phyloP scores from a whole-genome alignment of 2,113 vertebrate genomes.

The Microtus richardsoni region DNA sequence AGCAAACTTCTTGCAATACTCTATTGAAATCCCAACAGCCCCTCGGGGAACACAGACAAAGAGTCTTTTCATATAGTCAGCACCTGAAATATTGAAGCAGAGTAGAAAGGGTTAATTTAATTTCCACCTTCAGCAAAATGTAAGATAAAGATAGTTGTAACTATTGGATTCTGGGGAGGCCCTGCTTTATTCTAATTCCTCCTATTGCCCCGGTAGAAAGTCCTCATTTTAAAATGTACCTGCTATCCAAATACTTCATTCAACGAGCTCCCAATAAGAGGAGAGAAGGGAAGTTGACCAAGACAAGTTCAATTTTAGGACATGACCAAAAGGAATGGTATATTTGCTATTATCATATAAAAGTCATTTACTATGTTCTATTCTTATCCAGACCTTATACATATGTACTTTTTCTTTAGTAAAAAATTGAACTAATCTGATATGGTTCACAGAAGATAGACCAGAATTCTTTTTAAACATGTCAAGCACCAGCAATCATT shows the following conservation, averaged over 20 bases:
- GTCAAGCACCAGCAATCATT: not conserved
- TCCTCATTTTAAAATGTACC: not conserved
- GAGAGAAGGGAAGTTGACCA: not conserved
- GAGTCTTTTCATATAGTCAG: not conserved
- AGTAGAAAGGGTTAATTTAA: not conserved
- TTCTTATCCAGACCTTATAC: not conserved
- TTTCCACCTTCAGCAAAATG: not conserved
- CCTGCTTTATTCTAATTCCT: not conserved
- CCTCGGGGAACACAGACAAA: not conserved
- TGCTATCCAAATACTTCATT: not conserved
- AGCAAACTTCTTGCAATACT: conserved; percentile 12
- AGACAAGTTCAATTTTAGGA: not conserved
- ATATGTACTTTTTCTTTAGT: not conserved
- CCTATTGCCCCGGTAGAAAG: not conserved
- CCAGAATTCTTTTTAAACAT: not conserved
- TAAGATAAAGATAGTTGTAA: not conserved
- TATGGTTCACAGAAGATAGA: not conserved
- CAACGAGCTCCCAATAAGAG: not conserved
- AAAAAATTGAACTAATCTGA: not conserved
- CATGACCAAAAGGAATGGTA: not conserved
- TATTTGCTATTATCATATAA: not conserved
- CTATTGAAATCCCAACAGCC: conserved; percentile 20
- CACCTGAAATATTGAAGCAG: conserved; percentile 11
- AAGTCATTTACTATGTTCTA: not conserved
- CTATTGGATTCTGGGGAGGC: not conserved